Base-by-base conservation (phyloP, 1,140 invertebrate genomes). In the Heterodera carotae region DNA sequence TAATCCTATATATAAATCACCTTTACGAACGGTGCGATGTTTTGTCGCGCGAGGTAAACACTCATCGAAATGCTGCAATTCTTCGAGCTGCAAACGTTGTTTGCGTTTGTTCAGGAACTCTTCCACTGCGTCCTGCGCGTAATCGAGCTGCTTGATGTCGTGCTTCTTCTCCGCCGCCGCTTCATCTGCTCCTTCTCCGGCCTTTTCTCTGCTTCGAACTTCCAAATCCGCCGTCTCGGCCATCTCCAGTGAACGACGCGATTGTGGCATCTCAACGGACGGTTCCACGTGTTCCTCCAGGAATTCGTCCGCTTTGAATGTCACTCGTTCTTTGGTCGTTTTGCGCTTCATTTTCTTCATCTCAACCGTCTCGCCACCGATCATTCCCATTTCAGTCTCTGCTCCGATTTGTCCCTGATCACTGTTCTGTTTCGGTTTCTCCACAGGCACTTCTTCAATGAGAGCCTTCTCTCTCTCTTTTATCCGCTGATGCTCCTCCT, bases 121-220 rank as follows among this genome's bases (percentile, higher is more conserved):
- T 33, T 76, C 75, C 22, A 76, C 75, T 33, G 70, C 75, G 39
- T 76, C 67, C 27, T 69, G 70, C 36, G 70, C 75, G 25, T 34
- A 67, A 22, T 66, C 34, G 15, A 48, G 33, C 39, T 76, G 66
- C 12, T 71, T 64, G 2, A 36, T 36, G 22, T 76, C 75, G n/a
- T 76, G 18, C 69, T 43, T 22, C 48, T 12, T 5, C 48, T 71
- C 69, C 31, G 31, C 31, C 34, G 31, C n/a, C 34, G 43, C 69
- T 22, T n/a, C n/a, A 31, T 48, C 39, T 71, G 31, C 69, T 22
- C 6, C 31, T 43, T 48, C 39, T 43, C n/a, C 69, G 8, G 7
- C 4, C n/a, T 29, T 59, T 53, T 71, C 59, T 48, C n/a, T 71
- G 18, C 48, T 43, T 33, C 59, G 48, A 27, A 71, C 33, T n/a